A percentile compares a stretch with the other conserved stretches of the same genome.
These are phyloP conservation scores for Pan troglodytes DNA, from an alignment of 2,113 vertebrate species.

Conservation along the genomic window NHGRI_mPanTro3-v2.1_pri NC_072404.2:135775001-135775500, in stretches of 20 bases:
- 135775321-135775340: neutral
- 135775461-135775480: neutral
- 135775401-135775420: slow-evolving; percentile 16
- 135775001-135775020: slow-evolving; percentile 28
- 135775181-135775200: neutral
- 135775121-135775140: neutral
- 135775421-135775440: slow-evolving; percentile 32
- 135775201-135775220: neutral
- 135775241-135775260: neutral
- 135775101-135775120: neutral
- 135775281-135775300: neutral
- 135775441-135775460: slow-evolving; percentile 37
- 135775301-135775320: neutral
- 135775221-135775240: neutral
- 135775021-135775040: neutral
- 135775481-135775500: slow-evolving; percentile 55
- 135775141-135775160: neutral
- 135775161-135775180: slow-evolving; percentile 26
- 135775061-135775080: neutral
- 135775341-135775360: slow-evolving; percentile 1
- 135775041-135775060: slow-evolving; percentile 5
- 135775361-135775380: neutral
- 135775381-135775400: slow-evolving; percentile 48
- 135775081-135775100: slow-evolving; percentile 3
- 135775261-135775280: slow-evolving; percentile 9